phyloP scores from a whole-genome alignment of 2,797 vertebrate genomes.

The Chrosomus eos region DNA sequence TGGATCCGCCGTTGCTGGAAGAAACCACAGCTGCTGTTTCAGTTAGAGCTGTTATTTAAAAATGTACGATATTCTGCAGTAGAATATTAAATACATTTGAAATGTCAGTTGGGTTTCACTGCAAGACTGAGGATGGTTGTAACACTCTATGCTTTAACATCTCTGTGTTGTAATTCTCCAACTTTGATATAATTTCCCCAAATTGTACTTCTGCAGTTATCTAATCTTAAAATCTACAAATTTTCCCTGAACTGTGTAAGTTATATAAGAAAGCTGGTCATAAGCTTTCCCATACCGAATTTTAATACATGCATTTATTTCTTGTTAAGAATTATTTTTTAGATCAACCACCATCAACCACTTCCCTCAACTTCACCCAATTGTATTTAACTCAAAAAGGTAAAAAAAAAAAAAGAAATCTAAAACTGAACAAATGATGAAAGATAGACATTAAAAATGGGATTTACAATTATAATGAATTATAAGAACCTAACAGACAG shows the following conservation, averaged over 20 bases:
- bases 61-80: background rate
- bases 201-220: background rate
- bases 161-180: background rate
- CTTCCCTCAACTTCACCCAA: background rate
- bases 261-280: background rate
- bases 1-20: background rate
- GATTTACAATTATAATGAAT: background rate
- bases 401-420: background rate
- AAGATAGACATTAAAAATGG: background rate
- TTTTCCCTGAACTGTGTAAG: background rate
- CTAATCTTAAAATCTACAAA: background rate
- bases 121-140: background rate
- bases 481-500: background rate
- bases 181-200: background rate
- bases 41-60: background rate
- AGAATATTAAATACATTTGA: background rate
- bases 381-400: background rate
- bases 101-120: background rate
- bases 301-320: background rate
- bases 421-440: background rate
- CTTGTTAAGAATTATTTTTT: background rate
- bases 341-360: background rate
- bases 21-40: slow-evolving; percentile 13
- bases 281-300: background rate
- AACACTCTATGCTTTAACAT: background rate